phyloP scores from a whole-genome alignment of 2,888 invertebrate genomes.

The Dorcus parallelipipedus region DNA sequence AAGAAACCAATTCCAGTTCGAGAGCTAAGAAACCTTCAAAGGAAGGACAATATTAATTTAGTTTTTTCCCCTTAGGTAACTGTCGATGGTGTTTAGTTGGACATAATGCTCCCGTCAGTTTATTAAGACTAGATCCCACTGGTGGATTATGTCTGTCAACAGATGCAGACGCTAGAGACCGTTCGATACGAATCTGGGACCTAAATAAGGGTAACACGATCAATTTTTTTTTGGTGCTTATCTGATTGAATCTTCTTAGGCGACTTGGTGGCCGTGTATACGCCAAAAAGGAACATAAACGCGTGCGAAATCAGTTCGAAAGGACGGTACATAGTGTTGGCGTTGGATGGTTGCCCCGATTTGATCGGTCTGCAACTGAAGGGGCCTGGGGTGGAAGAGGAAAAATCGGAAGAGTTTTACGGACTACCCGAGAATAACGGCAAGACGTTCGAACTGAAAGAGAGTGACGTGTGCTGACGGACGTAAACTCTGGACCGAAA shows the following conservation, averaged over 20 bases:
- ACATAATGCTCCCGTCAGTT: constrained; percentile 74
- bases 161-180: constrained; percentile 68
- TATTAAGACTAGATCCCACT: constrained; percentile 67
- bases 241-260: constrained; percentile 51
- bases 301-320: constrained; percentile 75
- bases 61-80: constrained; percentile 55
- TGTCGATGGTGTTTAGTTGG: constrained; percentile 74
- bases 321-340: constrained; percentile 67
- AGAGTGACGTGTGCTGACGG: constrained; percentile 43
- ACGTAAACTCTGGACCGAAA: constrained; percentile 5
- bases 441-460: constrained; percentile 57
- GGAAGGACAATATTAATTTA: too few species aligned
- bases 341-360: constrained; percentile 63
- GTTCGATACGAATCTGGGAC: constrained; percentile 79
- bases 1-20: too few species aligned
- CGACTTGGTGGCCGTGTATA: constrained; percentile 73
- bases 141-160: constrained; percentile 73
- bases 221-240: neutral
- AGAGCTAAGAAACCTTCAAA: too few species aligned
- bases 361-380: constrained; percentile 63
- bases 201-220: constrained; percentile 62
- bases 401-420: constrained; percentile 44
- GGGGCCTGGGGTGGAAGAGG: constrained; percentile 37
- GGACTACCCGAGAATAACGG: constrained; percentile 58
- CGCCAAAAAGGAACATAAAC: constrained; percentile 69